Evolutionary conservation across 2,888 invertebrate genomes (phyloP).

Genomic region (Pharmacophagus antenor): DNA sequence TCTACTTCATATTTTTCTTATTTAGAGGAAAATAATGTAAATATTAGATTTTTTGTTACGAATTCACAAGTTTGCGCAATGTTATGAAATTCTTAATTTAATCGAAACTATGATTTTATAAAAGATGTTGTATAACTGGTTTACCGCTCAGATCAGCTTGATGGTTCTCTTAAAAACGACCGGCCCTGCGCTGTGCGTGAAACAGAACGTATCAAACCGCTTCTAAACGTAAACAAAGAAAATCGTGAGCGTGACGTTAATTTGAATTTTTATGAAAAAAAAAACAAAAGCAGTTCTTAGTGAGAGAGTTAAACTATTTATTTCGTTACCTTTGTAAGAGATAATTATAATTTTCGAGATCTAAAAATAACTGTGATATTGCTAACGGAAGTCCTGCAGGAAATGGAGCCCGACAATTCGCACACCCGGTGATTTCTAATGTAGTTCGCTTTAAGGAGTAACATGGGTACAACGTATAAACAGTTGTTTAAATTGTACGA

Average conservation of each 20-base stretch:
- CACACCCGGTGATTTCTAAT: constrained; percentile 52
- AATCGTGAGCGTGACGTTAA: constrained; percentile 58
- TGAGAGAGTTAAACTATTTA: constrained; percentile 13
- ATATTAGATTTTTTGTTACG: too few species aligned
- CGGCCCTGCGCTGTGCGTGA: constrained; percentile 26
- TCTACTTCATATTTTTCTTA: too few species aligned
- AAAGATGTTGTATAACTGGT: background rate
- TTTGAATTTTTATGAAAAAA: constrained; percentile 50
- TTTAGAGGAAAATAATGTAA: too few species aligned
- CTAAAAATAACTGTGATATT: constrained; percentile 49
- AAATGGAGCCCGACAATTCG: constrained; percentile 62
- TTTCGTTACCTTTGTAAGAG: background rate
- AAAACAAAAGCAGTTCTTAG: constrained; percentile 53
- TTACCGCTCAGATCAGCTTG: background rate
- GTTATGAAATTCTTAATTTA: background rate
- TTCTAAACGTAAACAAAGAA: constrained; percentile 59
- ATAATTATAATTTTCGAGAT: constrained; percentile 32
- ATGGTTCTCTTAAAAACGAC: background rate
- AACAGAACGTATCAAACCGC: constrained; percentile 43
- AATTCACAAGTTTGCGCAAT: background rate
- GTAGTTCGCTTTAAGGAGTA: constrained; percentile 49
- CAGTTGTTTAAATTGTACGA: constrained; percentile 81
- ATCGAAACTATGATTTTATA: background rate
- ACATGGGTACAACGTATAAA: constrained; percentile 67
- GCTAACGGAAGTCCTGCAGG: constrained; percentile 62